A percentile compares a stretch with the other conserved stretches of the same genome.
These are phyloP conservation scores for Heliconius sara DNA, from an alignment of 2,888 invertebrate species.

Conservation along the genomic window DNA sequence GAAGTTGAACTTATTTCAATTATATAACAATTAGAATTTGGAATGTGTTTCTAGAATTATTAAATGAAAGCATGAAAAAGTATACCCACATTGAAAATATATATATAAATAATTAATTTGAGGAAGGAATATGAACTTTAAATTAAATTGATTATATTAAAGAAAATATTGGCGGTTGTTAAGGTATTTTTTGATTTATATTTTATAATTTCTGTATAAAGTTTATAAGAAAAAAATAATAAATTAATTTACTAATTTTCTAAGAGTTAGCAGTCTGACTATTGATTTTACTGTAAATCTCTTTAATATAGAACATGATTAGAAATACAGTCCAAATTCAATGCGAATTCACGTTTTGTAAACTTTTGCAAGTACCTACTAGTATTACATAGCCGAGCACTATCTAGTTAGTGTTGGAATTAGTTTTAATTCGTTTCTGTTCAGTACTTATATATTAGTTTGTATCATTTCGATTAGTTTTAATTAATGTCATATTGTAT, in stretches of 20 bases:
- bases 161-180: no score
- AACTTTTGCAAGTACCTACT: neutral
- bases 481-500: no score
- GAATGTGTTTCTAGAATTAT: slow-evolving; percentile 87
- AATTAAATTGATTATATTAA: no score
- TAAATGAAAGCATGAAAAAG: slow-evolving; percentile 48
- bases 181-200: no score
- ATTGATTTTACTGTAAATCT: neutral
- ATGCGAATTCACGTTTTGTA: no score
- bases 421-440: neutral
- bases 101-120: no score
- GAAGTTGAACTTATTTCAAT: neutral
- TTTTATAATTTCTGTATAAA: no score
- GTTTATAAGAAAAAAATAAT: neutral
- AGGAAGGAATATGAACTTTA: no score
- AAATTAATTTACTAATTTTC: neutral
- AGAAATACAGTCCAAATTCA: neutral
- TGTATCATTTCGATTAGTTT: no score
- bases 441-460: no score
- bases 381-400: no score
- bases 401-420: neutral
- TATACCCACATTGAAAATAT: neutral
- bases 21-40: neutral
- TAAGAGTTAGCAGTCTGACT: neutral
- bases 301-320: neutral